Base-by-base conservation (phyloP, 2,797 vertebrate species). In the Pangasius krempfi region DNA sequence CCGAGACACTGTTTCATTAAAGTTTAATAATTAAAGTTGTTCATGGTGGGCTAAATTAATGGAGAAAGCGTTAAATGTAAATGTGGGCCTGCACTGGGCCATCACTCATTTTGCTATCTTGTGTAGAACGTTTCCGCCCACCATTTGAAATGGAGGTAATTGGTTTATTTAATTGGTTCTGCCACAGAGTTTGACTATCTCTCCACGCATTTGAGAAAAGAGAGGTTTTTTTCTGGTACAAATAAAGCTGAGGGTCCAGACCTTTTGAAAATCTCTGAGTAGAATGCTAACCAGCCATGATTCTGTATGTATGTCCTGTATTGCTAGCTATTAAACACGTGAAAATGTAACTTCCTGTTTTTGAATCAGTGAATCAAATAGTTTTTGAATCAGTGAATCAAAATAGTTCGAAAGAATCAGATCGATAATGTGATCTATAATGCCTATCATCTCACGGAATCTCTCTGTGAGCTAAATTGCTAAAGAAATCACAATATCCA, bases 141-240 rank as follows among this genome's bases (percentile, higher is more conserved):
- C 37, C 70, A 73, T 73, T 73, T 73, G 37, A 73, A 66, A 89
- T 58, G 30, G 84, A 85, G 70, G 37, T 73, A 44, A 73, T 73
- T 40, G 37, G 70, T 73, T 73, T 73, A 73, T 40, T 73, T 73
- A 73, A 73, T 73, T 40, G 37, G 70, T 73, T 73, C 70, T 44
- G 70, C 70, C 20, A 73, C 8, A 44, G 70, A 44, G 37, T 25
- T 73, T 73, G 37, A 25, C 20, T 40, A 22, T 73, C 37, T 44
- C 20, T 44, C 30, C 14, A 33, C 2, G 5, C 66, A 33, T 16
- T 68, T 33, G 66, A 68, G 30, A 16, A 73, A 73, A 73, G 20
- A 22, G 18, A 8, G 22, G n/a, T 72, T 22, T 22, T 20, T 16
- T 73, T 73, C 37, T 72, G 16, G 22, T 20, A 72, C 68, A 73